These are phyloP conservation scores for Octodonta nipae DNA, from an alignment of 2,888 invertebrate genomes.

Conservation along the genomic window DNA sequence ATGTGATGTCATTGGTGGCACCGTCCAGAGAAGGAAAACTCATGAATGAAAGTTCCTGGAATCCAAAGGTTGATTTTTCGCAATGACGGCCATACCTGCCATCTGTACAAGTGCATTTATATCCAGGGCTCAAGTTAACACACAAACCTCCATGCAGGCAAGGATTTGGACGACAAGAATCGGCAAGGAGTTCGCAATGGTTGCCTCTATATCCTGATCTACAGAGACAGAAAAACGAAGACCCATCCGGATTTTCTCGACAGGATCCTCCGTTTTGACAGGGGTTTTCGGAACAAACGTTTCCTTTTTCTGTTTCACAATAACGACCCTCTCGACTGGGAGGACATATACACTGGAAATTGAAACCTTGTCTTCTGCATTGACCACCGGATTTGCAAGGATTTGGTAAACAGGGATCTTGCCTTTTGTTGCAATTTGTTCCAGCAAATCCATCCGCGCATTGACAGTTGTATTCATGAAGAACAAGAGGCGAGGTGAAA, in stretches of 20 bases:
- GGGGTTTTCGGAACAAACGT: slow-evolving; percentile 72
- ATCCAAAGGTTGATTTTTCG: slow-evolving; percentile 80
- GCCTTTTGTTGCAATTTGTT: slow-evolving; percentile 65
- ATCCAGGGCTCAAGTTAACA: slow-evolving; percentile 76
- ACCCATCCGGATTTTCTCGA: slow-evolving; percentile 73
- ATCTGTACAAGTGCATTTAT: slow-evolving; percentile 71
- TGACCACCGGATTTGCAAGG: slow-evolving; percentile 76
- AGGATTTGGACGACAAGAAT: slow-evolving; percentile 87
- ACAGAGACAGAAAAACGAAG: slow-evolving; percentile 83
- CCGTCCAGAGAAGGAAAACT: slow-evolving; percentile 74
- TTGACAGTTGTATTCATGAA: slow-evolving; percentile 64
- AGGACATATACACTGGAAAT: slow-evolving; percentile 73
- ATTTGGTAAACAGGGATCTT: slow-evolving; percentile 82
- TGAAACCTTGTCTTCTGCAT: slow-evolving; percentile 71
- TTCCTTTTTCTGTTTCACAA: slow-evolving; percentile 72
- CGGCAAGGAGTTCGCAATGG: slow-evolving; percentile 76
- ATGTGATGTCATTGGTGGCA: slow-evolving; percentile 79
- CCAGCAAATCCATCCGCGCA: slow-evolving; percentile 79
- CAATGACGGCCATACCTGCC: slow-evolving; percentile 84
- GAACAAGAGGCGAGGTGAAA: slow-evolving; percentile 68
- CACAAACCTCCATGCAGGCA: slow-evolving; percentile 82
- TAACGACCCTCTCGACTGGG: slow-evolving; percentile 64
- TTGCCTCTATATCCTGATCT: slow-evolving; percentile 83
- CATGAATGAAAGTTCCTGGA: slow-evolving; percentile 80
- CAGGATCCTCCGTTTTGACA: slow-evolving; percentile 88